Percentiles rank a stretch among this genome's conserved stretches.
Conservation (phyloP, 2,113 vertebrate genomes). For the Chamaea fasciata region DNA sequence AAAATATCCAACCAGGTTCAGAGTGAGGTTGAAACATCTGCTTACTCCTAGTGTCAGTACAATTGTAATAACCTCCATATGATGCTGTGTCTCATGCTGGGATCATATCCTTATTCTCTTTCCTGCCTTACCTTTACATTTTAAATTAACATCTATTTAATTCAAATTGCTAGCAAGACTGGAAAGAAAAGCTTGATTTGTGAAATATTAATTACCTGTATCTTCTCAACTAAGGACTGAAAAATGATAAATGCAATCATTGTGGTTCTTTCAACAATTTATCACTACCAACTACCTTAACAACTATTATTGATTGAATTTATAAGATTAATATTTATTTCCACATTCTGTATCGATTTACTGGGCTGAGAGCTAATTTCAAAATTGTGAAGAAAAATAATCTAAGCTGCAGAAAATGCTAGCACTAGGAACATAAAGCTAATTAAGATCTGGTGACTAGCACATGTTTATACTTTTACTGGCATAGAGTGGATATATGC, state of each 20-base stretch:
- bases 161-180: background rate
- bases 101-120: background rate
- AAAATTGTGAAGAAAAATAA: background rate
- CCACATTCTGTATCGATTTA: background rate
- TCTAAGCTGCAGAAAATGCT: background rate
- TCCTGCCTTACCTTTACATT: background rate
- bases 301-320: background rate
- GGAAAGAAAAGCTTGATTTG: background rate
- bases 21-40: background rate
- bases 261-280: background rate
- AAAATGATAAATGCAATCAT: background rate
- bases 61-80: background rate
- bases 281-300: background rate
- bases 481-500: background rate
- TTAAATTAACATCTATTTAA: background rate
- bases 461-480: background rate
- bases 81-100: background rate
- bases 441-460: background rate
- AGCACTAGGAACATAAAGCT: background rate
- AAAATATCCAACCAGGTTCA: background rate
- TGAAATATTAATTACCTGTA: background rate
- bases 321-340: background rate
- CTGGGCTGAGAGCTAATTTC: background rate
- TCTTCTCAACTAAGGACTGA: background rate
- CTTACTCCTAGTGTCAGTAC: background rate